Evolutionary conservation across 2,888 invertebrate species (phyloP), one percentile per base, ranked within the genome.

Genomic region (Epirrita christyi): DNA sequence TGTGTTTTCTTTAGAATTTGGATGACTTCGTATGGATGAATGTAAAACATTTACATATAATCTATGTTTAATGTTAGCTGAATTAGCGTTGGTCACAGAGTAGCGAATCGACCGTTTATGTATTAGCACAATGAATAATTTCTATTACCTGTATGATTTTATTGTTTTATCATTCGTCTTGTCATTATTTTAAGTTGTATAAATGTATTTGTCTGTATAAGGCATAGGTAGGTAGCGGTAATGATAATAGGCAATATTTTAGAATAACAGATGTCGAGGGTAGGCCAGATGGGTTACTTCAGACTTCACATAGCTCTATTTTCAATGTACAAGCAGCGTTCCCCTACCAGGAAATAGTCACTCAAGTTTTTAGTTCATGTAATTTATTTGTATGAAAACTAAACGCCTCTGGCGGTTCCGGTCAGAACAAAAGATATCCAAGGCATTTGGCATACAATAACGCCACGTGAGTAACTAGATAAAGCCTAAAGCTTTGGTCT

Each of bases 131-230:
- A 91, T 90, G 77, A 78, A 80, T 80, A 72, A 75, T 78, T 80
- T 78, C 73, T 78, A 79, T 81, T 71, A 69, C n/a, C n/a, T n/a
- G n/a, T 75, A 78, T 73, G 75, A 80, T 82, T 81, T 70, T 85
- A 83, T 84, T 80, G 83, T 86, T 88, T 85, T 75, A 85, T 88
- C 88, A 83, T 85, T 83, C 85, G 86, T 91, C 91, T 92, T 88
- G 91, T 92, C 91, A 92, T 88, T 92, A 92, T 84, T 85, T 88
- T 92, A 91, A 91, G 91, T 88, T 91, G 89, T 91, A 89, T 87
- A 91, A 90, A 90, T 88, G 83, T 65, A 67, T 64, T 81, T 83
- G 88, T 90, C 88, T 85, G 83, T 76, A 83, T 89, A 90, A 88
- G 86, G 81, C 83, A 83, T 90, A 90, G 89, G 80, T 90, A 90